Evolutionary conservation across 2,888 invertebrate genomes (phyloP).

Genomic region (Philaethria dido): DNA sequence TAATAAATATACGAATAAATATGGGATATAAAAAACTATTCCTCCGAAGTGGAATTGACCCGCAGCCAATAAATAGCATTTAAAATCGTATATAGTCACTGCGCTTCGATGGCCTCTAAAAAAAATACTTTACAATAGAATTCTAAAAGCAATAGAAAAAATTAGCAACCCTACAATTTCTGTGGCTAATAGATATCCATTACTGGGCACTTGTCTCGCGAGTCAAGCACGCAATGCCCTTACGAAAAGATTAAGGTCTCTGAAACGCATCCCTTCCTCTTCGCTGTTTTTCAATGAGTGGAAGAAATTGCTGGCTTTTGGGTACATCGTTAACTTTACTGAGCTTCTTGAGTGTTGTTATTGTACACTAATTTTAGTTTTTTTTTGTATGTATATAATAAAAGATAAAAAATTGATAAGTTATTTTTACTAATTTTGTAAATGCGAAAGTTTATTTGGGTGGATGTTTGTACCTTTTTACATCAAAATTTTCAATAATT

Average conservation of each 20-base stretch:
- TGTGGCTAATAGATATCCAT: conserved; percentile 77
- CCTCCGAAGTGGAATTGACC: too few species aligned
- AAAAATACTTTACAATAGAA: not conserved
- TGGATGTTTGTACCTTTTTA: too few species aligned
- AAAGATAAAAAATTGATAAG: too few species aligned
- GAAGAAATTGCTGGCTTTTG: conserved; percentile 20
- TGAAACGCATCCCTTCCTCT: conserved; percentile 43
- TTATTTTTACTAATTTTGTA: too few species aligned
- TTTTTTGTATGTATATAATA: too few species aligned
- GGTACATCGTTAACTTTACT: conserved; percentile 10
- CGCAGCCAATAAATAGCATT: too few species aligned
- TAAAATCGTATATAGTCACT: too few species aligned
- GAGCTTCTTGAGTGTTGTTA: conserved; percentile 1
- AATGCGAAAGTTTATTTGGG: too few species aligned
- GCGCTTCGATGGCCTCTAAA: not conserved
- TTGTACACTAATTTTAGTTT: not conserved
- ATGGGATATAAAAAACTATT: too few species aligned
- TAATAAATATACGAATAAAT: too few species aligned
- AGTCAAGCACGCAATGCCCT: conserved; percentile 56
- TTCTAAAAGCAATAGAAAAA: not conserved
- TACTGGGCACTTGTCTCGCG: conserved; percentile 70
- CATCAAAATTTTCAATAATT: too few species aligned
- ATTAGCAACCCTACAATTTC: conserved; percentile 58
- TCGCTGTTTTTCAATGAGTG: conserved; percentile 22
- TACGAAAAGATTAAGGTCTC: conserved; percentile 47